These are phyloP conservation scores for Acrossocheilus fasciatus DNA, from an alignment of 2,797 vertebrate species.

Conservation along the genomic window DNA sequence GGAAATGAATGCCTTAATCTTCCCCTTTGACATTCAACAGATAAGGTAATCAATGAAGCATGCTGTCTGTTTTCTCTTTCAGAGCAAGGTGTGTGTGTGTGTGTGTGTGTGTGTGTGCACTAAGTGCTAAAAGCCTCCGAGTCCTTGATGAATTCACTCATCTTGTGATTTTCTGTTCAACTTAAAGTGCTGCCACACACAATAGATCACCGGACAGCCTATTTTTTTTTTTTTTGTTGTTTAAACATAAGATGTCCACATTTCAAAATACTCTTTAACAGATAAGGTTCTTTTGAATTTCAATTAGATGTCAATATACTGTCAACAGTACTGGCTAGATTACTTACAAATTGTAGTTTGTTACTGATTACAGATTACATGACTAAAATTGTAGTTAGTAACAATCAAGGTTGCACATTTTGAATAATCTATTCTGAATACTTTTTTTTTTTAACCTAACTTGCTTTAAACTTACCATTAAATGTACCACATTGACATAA, in stretches of 20 bases:
- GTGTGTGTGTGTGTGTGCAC: conserved; percentile 35
- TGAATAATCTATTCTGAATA: too few species aligned
- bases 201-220: conserved; percentile 10
- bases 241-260: neutral
- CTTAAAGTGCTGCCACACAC: conserved; percentile 2
- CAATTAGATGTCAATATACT: neutral
- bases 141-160: conserved; percentile 44
- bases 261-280: neutral
- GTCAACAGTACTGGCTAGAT: neutral
- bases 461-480: too few species aligned
- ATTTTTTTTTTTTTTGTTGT: neutral
- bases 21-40: conserved; percentile 54
- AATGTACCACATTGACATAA: too few species aligned
- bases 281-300: neutral
- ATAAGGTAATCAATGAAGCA: conserved; percentile 62
- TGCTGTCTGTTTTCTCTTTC: conserved; percentile 40
- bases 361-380: too few species aligned
- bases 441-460: too few species aligned
- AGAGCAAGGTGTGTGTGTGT: conserved; percentile 36
- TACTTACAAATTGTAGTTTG: too few species aligned
- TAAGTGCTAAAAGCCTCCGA: conserved; percentile 15
- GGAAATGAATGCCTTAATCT: conserved; percentile 51
- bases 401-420: too few species aligned
- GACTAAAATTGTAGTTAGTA: too few species aligned
- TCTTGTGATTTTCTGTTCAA: conserved; percentile 15